Evolutionary conservation across 2,113 vertebrate genomes (phyloP).

Genomic region (Pteropus alecto): DNA sequence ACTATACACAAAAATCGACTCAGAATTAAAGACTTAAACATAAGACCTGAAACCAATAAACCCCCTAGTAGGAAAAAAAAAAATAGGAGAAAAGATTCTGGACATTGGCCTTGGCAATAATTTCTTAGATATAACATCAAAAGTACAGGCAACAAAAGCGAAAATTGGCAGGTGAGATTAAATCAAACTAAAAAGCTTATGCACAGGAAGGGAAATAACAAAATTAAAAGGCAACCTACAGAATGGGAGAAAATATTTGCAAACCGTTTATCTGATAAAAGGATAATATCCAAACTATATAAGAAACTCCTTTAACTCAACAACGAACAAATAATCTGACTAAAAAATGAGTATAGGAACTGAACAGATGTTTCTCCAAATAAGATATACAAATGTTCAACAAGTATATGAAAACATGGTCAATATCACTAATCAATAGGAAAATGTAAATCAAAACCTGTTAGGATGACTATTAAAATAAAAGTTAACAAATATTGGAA

Average conservation of each 20-base stretch:
- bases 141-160: neutral
- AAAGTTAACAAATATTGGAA: neutral
- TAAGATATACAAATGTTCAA: neutral
- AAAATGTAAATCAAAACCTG: neutral
- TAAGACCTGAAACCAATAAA: neutral
- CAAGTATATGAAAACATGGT: neutral
- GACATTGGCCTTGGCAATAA: neutral
- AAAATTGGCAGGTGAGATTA: neutral
- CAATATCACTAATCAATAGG: neutral
- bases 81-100: neutral
- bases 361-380: neutral
- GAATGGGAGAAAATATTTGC: neutral
- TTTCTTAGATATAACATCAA: neutral
- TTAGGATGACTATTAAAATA: neutral
- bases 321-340: neutral
- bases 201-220: neutral
- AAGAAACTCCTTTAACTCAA: neutral
- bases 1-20: neutral
- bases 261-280: neutral
- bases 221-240: neutral
- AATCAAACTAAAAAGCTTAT: neutral
- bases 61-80: neutral
- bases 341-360: neutral
- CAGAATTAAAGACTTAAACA: neutral
- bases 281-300: neutral